phyloP scores from a whole-genome alignment of 2,113 vertebrate genomes.

The Callionymus lyra region DNA sequence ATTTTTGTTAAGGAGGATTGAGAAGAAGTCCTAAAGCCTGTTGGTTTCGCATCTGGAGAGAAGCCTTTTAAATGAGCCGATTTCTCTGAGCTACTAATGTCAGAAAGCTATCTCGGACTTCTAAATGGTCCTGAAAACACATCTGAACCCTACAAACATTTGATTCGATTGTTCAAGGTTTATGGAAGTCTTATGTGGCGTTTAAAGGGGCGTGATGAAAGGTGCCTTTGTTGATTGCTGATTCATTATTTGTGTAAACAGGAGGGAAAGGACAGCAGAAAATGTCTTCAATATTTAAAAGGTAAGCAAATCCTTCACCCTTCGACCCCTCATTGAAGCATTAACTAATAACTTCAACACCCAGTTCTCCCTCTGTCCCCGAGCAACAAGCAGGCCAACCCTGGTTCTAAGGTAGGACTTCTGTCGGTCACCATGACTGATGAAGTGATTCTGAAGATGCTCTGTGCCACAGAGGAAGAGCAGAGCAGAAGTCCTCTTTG shows the following conservation, averaged over 20 bases:
- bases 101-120: too few species aligned
- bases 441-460: background rate
- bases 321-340: background rate
- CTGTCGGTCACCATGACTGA: background rate
- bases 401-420: slow-evolving; percentile 25
- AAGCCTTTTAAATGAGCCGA: too few species aligned
- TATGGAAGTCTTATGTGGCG: too few species aligned
- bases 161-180: too few species aligned
- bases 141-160: too few species aligned
- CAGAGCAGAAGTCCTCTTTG: slow-evolving; percentile 30
- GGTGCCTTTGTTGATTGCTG: too few species aligned
- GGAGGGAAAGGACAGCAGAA: slow-evolving; percentile 8
- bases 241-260: background rate
- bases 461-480: slow-evolving; percentile 4
- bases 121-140: too few species aligned
- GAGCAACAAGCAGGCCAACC: slow-evolving; percentile 49
- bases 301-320: slow-evolving; percentile 19
- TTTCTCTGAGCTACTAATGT: too few species aligned
- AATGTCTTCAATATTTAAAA: slow-evolving; percentile 23
- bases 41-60: too few species aligned
- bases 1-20: too few species aligned
- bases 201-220: too few species aligned
- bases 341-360: background rate
- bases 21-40: too few species aligned
- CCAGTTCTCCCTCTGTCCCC: slow-evolving; percentile 63